phyloP scores from a whole-genome alignment of 2,888 invertebrate species.

The Papilio elwesi region DNA sequence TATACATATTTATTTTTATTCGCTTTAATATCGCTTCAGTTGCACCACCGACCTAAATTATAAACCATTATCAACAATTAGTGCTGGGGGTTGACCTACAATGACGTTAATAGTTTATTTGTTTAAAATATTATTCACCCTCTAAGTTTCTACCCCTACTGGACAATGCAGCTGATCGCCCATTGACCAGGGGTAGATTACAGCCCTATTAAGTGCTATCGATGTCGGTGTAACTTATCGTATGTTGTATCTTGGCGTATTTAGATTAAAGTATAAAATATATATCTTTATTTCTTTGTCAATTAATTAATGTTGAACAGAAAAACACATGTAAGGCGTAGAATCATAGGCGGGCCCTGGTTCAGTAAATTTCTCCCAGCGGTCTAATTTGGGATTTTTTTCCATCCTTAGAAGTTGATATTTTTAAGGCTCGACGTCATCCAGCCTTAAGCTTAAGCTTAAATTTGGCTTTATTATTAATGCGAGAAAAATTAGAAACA shows the following conservation, averaged over 20 bases:
- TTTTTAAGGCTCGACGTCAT: too few relatives aligned
- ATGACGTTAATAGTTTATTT: constrained; percentile 38
- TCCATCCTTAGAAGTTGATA: too few relatives aligned
- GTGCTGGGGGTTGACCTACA: constrained; percentile 33
- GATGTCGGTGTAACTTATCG: constrained; percentile 28
- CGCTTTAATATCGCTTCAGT: constrained; percentile 9
- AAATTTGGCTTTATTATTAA: too few relatives aligned
- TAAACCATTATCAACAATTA: constrained; percentile 34
- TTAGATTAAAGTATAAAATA: neutral
- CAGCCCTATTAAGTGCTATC: constrained; percentile 19
- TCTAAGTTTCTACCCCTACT: constrained; percentile 15
- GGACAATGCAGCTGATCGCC: constrained; percentile 32
- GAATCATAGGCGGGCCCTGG: too few relatives aligned
- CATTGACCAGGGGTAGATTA: constrained; percentile 30
- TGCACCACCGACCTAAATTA: constrained; percentile 2
- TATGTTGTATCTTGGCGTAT: constrained; percentile 24
- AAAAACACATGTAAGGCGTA: too few relatives aligned
- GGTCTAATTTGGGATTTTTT: too few relatives aligned
- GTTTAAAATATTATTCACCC: constrained; percentile 36
- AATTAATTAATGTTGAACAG: too few relatives aligned
- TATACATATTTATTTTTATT: neutral
- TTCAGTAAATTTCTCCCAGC: too few relatives aligned
- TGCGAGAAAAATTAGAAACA: neutral
- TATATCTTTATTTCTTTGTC: neutral
- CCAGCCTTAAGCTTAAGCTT: too few relatives aligned